Conservation (phyloP, 2,113 vertebrate species). For the Peucedramus taeniatus region DNA sequence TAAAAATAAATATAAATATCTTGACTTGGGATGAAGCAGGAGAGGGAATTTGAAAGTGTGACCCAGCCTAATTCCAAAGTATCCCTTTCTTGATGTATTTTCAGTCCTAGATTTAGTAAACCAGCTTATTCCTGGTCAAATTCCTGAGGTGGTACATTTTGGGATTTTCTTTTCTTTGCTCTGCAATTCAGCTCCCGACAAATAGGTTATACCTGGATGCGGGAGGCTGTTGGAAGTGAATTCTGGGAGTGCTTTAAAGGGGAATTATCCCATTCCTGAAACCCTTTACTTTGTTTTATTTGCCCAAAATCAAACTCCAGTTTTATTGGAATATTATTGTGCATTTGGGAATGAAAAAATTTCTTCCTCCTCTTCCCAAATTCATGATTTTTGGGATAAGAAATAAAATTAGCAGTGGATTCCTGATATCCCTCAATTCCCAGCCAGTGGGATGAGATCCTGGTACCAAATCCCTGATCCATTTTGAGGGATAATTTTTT, state of each 20-base stretch:
- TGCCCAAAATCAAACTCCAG: not conserved
- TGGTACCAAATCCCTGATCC: not conserved
- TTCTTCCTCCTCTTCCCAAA: not conserved
- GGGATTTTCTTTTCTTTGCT: constrained; percentile 53
- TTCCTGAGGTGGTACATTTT: constrained; percentile 60
- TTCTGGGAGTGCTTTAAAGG: not conserved
- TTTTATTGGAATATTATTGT: not conserved
- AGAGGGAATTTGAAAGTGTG: constrained; percentile 1
- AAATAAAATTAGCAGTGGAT: not conserved
- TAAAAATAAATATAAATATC: not conserved
- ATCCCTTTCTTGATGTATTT: constrained; percentile 1
- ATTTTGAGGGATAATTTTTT: not conserved
- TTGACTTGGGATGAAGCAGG: not conserved
- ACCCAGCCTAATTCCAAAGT: not conserved
- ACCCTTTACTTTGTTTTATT: not conserved
- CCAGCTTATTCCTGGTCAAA: constrained; percentile 48
- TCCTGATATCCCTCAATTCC: not conserved
- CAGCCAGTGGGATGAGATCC: not conserved
- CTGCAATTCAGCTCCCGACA: not conserved
- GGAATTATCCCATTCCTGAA: not conserved
- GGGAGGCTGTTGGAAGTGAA: not conserved
- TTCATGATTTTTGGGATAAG: not conserved
- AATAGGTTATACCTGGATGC: constrained; percentile 39
- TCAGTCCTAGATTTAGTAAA: constrained; percentile 44
- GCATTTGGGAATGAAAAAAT: not conserved